phyloP scores from a whole-genome alignment of 2,888 invertebrate genomes.

The Graphium colonna region DNA sequence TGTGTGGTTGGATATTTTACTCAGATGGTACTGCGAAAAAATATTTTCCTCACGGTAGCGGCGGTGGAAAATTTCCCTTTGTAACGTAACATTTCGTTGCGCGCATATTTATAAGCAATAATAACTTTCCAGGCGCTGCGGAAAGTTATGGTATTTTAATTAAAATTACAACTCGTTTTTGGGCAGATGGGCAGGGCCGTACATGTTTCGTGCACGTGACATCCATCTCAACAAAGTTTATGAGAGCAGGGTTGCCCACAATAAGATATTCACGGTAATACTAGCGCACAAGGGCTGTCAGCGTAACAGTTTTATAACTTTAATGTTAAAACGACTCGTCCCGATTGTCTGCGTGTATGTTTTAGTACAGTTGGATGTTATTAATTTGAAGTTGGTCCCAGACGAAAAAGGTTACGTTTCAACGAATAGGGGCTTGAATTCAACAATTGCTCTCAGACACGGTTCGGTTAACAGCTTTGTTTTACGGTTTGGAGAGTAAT shows the following conservation, averaged over 20 bases:
- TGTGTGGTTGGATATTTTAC: no score
- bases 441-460: background rate
- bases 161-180: conserved; percentile 66
- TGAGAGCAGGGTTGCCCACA: conserved; percentile 35
- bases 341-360: conserved; percentile 14
- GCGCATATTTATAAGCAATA: conserved; percentile 23
- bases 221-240: conserved; percentile 52
- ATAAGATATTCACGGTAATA: conserved; percentile 37
- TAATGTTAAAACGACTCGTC: conserved; percentile 19
- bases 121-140: conserved; percentile 35
- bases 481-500: background rate
- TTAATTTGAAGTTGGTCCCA: conserved; percentile 7
- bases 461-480: background rate
- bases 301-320: conserved; percentile 25
- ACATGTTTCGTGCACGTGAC: conserved; percentile 60
- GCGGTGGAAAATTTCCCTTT: conserved; percentile 4
- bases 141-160: conserved; percentile 71
- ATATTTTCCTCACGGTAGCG: background rate
- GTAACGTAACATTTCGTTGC: conserved; percentile 17
- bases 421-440: background rate
- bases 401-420: conserved; percentile 1
- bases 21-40: background rate
- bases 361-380: conserved; percentile 10
- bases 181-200: conserved; percentile 41
- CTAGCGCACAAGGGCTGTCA: conserved; percentile 30